Evolutionary conservation across 37 sponge, comb jelly and placozoan genomes (phyloP), one percentile per base, ranked within the genome.

Genomic region (Mnemiopsis leidyi): DNA sequence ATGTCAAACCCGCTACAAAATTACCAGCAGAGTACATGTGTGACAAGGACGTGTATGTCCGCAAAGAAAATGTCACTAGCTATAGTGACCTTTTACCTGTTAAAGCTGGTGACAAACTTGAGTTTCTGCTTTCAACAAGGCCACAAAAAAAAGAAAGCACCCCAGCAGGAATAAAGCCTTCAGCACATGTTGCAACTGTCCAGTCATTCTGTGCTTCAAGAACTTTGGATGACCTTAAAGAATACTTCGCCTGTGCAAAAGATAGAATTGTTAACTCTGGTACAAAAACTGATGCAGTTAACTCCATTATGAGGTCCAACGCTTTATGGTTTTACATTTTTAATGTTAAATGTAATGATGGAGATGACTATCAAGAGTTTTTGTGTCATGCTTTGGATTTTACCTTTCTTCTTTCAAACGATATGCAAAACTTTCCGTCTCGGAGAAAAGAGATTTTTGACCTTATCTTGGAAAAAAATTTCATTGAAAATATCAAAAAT

Each of bases 281-380:
- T 23, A 85, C 90, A 1, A 35, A 25, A 20, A 28, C 32, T 85
- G 90, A 85, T 39, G n/a, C 90, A 0, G 23, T 85, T 0, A 85
- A 85, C 39, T 38, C 90, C 2, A 85, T 85, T 25, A 85, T 85
- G 90, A 32, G 29, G 1, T 85, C 61, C 23, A 23, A 38, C 25
- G 90, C 90, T 40, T 29, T 85, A n/a, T 85, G 90, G 90, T 23
- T 28, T 40, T 85, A 85, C 30, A 23, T 85, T 39, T 40, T 85
- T 23, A 23, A 85, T 38, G 90, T 25, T 24, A 39, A 85, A 85
- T 77, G 79, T 34, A 16, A 0, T 34, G 36, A 77, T 77, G 36
- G 18, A 3, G 79, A 32, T 5, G 32, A 31, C 2, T 77, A 77
- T 77, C 79, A 77, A 36, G 36, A 28, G 18, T 77, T 31, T 20